Percentiles rank a stretch among this genome's conserved stretches.
These are phyloP conservation scores for Tiliacea aurago DNA, from an alignment of 2,888 invertebrate species.

Conservation along the genomic window DNA sequence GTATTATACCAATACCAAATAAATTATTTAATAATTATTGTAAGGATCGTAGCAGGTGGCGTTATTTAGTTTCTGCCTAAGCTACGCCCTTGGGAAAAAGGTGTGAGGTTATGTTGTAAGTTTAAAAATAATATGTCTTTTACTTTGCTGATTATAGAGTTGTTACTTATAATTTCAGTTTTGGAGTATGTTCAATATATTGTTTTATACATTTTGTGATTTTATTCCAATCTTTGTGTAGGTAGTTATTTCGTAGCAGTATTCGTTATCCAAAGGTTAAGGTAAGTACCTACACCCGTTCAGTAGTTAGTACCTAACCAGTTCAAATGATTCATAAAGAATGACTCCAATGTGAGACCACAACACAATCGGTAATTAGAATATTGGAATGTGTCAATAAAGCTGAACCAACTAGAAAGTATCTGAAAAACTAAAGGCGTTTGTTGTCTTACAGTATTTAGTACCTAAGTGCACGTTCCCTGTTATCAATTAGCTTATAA, in stretches of 20 bases:
- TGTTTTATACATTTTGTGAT: background rate
- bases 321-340: background rate
- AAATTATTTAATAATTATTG: too few relatives aligned
- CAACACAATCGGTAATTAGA: background rate
- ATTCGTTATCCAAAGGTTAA: background rate
- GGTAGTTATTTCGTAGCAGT: background rate
- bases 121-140: background rate
- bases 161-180: slow-evolving; percentile 2
- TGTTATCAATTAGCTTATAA: background rate
- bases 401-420: slow-evolving; percentile 41
- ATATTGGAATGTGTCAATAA: background rate
- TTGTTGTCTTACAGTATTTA: background rate
- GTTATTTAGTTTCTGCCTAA: background rate
- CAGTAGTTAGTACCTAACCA: background rate
- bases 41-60: background rate
- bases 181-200: background rate
- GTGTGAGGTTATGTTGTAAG: background rate
- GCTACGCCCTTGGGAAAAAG: background rate
- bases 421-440: background rate
- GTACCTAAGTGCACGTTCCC: background rate
- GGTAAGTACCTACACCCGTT: too few relatives aligned
- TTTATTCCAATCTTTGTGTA: background rate
- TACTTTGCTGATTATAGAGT: background rate
- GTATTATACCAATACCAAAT: too few relatives aligned
- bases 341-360: background rate